Percentiles rank a stretch among this genome's conserved stretches.
phyloP scores from a whole-genome alignment of 2,888 invertebrate genomes.

The Caenorhabditis virilis region DNA sequence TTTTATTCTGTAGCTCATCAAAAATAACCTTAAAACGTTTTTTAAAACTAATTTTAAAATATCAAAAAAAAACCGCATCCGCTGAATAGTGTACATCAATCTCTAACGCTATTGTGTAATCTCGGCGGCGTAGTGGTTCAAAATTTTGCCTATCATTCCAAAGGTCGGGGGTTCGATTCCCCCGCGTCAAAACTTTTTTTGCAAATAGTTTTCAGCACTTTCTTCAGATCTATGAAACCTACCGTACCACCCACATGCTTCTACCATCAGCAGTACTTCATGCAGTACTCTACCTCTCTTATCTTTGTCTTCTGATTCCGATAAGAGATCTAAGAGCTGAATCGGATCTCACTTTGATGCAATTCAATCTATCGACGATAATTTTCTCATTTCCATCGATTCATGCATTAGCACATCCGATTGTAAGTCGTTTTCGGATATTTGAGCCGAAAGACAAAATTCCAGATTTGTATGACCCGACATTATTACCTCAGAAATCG shows the following conservation, averaged over 20 bases:
- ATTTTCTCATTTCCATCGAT: conserved; percentile 35
- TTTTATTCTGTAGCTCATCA: no score
- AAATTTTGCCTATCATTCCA: no score
- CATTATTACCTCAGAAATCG: conserved; percentile 41
- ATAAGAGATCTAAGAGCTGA: conserved; percentile 33
- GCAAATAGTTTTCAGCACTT: no score
- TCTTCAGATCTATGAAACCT: conserved; percentile 41
- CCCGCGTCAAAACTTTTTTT: no score
- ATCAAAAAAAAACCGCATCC: no score
- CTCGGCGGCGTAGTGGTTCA: no score
- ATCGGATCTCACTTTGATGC: conserved; percentile 14
- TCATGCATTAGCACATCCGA: conserved; percentile 41
- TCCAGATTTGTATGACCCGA: conserved; percentile 34
- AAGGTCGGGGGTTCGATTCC: no score
- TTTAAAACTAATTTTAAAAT: not conserved
- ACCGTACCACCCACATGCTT: conserved; percentile 39
- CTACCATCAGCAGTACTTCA: conserved; percentile 40
- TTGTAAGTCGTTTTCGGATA: conserved; percentile 17
- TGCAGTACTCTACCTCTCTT: conserved; percentile 35
- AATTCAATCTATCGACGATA: conserved; percentile 38
- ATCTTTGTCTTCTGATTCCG: conserved; percentile 35
- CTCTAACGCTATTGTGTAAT: no score
- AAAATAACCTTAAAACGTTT: no score
- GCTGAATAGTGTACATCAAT: no score
- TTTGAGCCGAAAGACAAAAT: not conserved